Conservation (phyloP, 2,797 vertebrate species). For the Acanthurus leucopareius region DNA sequence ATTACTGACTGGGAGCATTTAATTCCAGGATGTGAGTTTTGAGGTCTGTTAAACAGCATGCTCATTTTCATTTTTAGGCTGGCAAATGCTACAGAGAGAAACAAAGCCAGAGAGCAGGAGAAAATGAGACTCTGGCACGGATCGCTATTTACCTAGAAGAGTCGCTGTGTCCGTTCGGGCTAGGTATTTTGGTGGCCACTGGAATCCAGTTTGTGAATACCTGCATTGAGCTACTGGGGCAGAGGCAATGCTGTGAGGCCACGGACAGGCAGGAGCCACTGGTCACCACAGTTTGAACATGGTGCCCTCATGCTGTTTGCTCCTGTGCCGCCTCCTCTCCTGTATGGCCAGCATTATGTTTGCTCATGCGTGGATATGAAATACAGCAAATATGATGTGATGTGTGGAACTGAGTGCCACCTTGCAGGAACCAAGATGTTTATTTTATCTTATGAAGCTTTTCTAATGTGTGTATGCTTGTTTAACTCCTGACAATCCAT, state of each 20-base stretch:
- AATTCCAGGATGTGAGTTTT: constrained; percentile 63
- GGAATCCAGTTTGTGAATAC: constrained; percentile 84
- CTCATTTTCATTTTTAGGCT: constrained; percentile 65
- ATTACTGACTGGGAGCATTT: constrained; percentile 73
- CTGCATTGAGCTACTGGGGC: constrained; percentile 81
- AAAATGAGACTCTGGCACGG: constrained; percentile 55
- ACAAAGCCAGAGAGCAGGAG: constrained; percentile 62
- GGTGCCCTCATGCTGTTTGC: constrained; percentile 80
- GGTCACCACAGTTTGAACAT: constrained; percentile 83
- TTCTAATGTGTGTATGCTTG: constrained; percentile 51
- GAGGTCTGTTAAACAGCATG: constrained; percentile 64
- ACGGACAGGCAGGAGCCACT: constrained; percentile 82
- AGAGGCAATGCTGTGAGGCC: constrained; percentile 70
- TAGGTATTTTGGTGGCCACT: constrained; percentile 78
- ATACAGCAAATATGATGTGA: constrained; percentile 80
- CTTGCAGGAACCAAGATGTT: constrained; percentile 57
- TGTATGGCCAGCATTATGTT: constrained; percentile 77
- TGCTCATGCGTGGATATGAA: constrained; percentile 79
- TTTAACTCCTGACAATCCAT: constrained; percentile 50
- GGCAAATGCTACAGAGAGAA: constrained; percentile 40
- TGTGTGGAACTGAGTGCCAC: constrained; percentile 74
- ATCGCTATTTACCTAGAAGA: constrained; percentile 83
- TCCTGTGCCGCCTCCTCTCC: constrained; percentile 72
- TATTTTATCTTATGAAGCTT: constrained; percentile 61
- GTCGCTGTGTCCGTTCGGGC: constrained; percentile 77